phyloP scores from a whole-genome alignment of 1,140 invertebrate species.

The Episyrphus balteatus region DNA sequence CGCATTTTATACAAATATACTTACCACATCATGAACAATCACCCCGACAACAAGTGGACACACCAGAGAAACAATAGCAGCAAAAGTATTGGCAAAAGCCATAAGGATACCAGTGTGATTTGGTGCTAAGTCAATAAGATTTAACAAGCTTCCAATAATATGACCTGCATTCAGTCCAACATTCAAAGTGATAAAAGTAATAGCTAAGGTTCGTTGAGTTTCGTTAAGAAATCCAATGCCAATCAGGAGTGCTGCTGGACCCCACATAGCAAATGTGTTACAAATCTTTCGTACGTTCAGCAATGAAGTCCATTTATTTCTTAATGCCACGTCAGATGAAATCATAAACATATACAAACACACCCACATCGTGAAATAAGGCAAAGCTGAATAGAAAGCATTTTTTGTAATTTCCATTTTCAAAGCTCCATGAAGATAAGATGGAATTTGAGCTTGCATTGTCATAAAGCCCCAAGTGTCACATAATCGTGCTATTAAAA shows the following conservation, averaged over 20 bases:
- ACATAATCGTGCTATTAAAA: slow-evolving; percentile 70
- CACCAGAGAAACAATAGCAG: slow-evolving; percentile 54
- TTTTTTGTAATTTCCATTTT: slow-evolving; percentile 41
- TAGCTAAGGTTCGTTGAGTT: slow-evolving; percentile 32
- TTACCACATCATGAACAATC: slow-evolving; percentile 45
- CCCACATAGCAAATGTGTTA: slow-evolving; percentile 46
- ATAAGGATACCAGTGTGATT: slow-evolving; percentile 56
- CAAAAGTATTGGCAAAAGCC: slow-evolving; percentile 55
- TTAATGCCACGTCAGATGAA: slow-evolving; percentile 48
- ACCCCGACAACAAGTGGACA: slow-evolving; percentile 48
- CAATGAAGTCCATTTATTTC: slow-evolving; percentile 34
- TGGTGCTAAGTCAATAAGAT: slow-evolving; percentile 58
- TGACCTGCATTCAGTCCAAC: slow-evolving; percentile 61
- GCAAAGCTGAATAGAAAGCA: slow-evolving; percentile 57
- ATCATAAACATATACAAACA: slow-evolving; percentile 26
- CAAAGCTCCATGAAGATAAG: slow-evolving; percentile 54
- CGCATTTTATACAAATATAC: slow-evolving; percentile 35
- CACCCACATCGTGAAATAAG: slow-evolving; percentile 59
- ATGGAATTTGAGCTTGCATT: slow-evolving; percentile 81
- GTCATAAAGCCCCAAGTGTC: slow-evolving; percentile 95
- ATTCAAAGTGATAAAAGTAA: slow-evolving; percentile 48
- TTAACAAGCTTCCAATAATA: slow-evolving; percentile 51
- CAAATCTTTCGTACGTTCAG: slow-evolving; percentile 44
- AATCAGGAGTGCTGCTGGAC: slow-evolving; percentile 46
- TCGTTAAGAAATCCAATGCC: slow-evolving; percentile 40